Percentiles rank a stretch among this genome's conserved stretches.
Evolutionary conservation across 1,140 invertebrate genomes (phyloP).

Genomic region (Cydia fagiglandana): DNA sequence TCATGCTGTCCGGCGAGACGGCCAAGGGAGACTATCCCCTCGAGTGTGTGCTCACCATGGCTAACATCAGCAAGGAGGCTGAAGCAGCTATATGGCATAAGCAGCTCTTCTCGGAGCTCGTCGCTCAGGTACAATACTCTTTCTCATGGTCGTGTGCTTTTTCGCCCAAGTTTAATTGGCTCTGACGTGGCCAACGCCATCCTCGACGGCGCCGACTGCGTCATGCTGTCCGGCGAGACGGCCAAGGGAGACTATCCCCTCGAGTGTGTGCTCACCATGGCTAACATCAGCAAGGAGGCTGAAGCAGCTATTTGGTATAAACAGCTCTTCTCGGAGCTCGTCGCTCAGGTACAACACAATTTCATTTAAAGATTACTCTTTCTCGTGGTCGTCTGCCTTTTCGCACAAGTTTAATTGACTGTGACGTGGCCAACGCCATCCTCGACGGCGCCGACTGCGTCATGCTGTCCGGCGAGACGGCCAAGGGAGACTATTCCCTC

Average conservation of each 20-base stretch:
- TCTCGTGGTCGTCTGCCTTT: too few species aligned
- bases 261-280: conserved; percentile 96
- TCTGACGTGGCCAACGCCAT: conserved; percentile 99
- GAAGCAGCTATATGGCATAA: conserved; percentile 98
- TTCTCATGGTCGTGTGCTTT: too few species aligned
- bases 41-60: too few species aligned
- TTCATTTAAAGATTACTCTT: too few species aligned
- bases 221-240: conserved; percentile 99
- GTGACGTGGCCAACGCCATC: conserved; percentile 98
- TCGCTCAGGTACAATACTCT: conserved; percentile 76
- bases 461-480: conserved; percentile 98
- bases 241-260: conserved; percentile 98
- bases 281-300: conserved; percentile 98
- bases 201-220: conserved; percentile 98
- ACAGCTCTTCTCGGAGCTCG: conserved; percentile 94
- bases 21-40: too few species aligned
- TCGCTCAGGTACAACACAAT: conserved; percentile 73
- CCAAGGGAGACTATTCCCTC: conserved; percentile 97
- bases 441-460: conserved; percentile 98
- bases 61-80: conserved; percentile 98
- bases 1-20: too few species aligned
- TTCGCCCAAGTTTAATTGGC: conserved; percentile 64
- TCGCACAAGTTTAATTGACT: conserved; percentile 74
- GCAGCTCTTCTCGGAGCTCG: conserved; percentile 94
- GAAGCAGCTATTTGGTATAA: conserved; percentile 98